Percentiles rank a stretch among this genome's conserved stretches.
Evolutionary conservation across 2,888 invertebrate genomes (phyloP).

Genomic region (Polyommatus iphigenia): DNA sequence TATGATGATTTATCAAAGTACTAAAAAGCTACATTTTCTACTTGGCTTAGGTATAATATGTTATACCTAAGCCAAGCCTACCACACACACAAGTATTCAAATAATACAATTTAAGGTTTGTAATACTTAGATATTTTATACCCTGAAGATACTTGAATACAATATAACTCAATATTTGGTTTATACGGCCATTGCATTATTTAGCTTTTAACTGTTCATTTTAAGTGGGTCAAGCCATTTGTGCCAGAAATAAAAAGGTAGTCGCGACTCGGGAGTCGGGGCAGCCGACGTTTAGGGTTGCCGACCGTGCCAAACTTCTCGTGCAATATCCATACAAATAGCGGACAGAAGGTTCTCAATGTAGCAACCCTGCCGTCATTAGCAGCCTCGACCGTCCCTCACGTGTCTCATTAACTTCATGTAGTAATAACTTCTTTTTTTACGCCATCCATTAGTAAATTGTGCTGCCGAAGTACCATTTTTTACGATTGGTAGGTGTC

Average conservation of each 20-base stretch:
- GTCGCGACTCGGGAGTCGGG: conserved; percentile 4
- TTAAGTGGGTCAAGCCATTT: conserved; percentile 27
- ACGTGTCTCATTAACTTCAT: conserved; percentile 35
- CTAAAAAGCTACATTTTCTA: too few relatives aligned
- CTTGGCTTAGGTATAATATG: too few relatives aligned
- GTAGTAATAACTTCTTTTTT: conserved; percentile 36
- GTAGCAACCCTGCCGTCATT: conserved; percentile 16
- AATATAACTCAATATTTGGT: background rate
- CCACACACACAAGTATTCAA: background rate
- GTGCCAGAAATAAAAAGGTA: conserved; percentile 30
- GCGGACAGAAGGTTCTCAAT: background rate
- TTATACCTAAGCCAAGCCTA: too few relatives aligned
- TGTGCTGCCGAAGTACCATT: background rate
- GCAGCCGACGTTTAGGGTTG: conserved; percentile 9
- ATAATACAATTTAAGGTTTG: background rate
- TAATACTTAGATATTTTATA: background rate
- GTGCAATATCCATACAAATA: background rate
- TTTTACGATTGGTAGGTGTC: background rate
- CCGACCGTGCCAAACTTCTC: background rate
- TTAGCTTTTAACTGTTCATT: conserved; percentile 25
- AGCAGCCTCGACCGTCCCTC: conserved; percentile 34
- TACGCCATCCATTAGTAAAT: conserved; percentile 37
- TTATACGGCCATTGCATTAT: conserved; percentile 16
- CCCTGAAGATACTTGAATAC: background rate
- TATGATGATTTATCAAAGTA: too few relatives aligned